Conservation (phyloP, 1,140 invertebrate species). For the Acromyrmex charruanus region DNA sequence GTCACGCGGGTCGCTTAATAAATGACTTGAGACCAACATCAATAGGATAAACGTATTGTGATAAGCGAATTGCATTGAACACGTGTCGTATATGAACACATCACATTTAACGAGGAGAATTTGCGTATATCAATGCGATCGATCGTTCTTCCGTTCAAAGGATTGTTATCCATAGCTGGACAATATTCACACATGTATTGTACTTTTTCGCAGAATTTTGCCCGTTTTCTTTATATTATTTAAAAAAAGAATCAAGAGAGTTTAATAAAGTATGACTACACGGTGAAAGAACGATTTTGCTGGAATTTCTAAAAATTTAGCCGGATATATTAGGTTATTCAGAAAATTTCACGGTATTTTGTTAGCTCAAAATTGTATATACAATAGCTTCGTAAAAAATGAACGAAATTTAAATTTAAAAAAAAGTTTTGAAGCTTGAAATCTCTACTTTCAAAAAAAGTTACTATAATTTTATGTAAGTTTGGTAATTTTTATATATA, state of each 20-base stretch:
- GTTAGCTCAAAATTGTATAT: too few species aligned
- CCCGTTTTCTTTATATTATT: background rate
- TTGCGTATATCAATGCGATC: constrained; percentile 30
- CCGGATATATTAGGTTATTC: too few species aligned
- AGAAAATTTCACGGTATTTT: too few species aligned
- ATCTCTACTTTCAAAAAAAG: too few species aligned
- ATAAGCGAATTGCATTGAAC: constrained; percentile 8
- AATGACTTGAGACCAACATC: background rate
- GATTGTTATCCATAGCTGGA: background rate
- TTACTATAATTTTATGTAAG: too few species aligned
- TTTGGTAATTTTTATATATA: too few species aligned
- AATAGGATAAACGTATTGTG: background rate
- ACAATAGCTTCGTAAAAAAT: too few species aligned
- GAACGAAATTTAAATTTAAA: too few species aligned
- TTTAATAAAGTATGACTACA: background rate
- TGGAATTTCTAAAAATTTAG: too few species aligned
- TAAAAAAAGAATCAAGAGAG: background rate
- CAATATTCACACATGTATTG: background rate
- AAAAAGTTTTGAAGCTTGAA: too few species aligned
- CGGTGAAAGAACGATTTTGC: too few species aligned
- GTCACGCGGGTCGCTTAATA: constrained; percentile 9
- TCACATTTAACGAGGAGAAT: constrained; percentile 12
- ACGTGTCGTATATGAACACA: constrained; percentile 15
- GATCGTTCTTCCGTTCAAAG: background rate
- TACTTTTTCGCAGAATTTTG: background rate